A percentile compares a stretch with the other conserved stretches of the same genome.
These are phyloP conservation scores for Chymomyza amoena DNA, from an alignment of 2,888 invertebrate species.

Conservation along the genomic window DNA sequence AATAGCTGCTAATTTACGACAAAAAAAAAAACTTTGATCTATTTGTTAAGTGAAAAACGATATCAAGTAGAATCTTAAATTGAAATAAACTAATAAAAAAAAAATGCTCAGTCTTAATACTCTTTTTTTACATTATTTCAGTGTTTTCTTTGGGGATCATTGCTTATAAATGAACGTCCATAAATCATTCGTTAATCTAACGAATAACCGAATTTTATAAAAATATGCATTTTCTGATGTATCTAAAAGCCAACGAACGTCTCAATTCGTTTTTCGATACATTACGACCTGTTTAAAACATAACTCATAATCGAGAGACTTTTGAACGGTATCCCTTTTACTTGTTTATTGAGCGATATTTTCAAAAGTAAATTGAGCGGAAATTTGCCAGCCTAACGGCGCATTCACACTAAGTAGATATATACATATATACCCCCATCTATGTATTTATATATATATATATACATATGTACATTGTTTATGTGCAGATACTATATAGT, in stretches of 20 bases:
- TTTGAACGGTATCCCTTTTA: neutral
- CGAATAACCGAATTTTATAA: no score
- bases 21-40: no score
- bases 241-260: neutral
- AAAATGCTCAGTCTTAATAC: no score
- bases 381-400: constrained; percentile 44
- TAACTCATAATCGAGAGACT: neutral
- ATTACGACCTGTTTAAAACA: neutral
- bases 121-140: no score
- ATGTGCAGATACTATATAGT: constrained; percentile 17
- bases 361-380: constrained; percentile 53
- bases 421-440: neutral
- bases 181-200: no score
- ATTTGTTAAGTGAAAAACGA: no score
- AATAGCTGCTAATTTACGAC: no score
- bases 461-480: constrained; percentile 32
- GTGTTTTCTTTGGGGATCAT: no score
- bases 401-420: constrained; percentile 21
- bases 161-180: no score
- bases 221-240: neutral
- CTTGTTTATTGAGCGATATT: constrained; percentile 27
- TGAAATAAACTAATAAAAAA: no score
- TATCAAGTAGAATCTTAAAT: no score
- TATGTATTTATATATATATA: constrained; percentile 5
- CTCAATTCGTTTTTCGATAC: neutral